Evolutionary conservation across 2,113 vertebrate genomes (phyloP), one percentile per base, ranked within the genome.

Genomic region (Macquaria australasica): DNA sequence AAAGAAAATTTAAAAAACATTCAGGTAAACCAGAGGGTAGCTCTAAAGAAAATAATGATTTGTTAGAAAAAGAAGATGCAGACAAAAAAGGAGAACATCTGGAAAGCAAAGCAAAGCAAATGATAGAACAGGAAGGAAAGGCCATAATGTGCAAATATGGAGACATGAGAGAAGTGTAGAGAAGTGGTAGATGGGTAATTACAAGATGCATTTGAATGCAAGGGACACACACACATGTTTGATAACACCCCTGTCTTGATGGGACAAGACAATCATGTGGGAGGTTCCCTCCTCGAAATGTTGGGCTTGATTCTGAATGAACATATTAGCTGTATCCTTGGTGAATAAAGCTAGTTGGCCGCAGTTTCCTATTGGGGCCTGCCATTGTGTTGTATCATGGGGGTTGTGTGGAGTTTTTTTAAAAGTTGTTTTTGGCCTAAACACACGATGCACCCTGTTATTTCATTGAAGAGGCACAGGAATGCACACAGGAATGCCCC

Each of bases 401-500:
- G 79, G 37, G 43, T 66, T 80, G 55, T 73, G 69, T 67, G 68
- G 23, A n/a, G 53, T 48, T 81, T 70, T 76, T 56, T 71, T 23
- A 62, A 8, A 73, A 48, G 73, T 79, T 77, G 72, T 81, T 48
- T 73, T 84, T 88, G 78, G 81, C 77, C 28, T 18, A 77, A 81
- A 90, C 62, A 78, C 62, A 82, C 9, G 45, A 85, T 90, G 83
- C 67, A 12, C 88, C 39, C 72, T 83, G 85, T 89, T 83, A 87
- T 89, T 91, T 86, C 74, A 88, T 79, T 91, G 90, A 91, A 88
- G 79, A 73, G 85, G 85, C 80, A 73, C 66, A 87, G 92, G 92
- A 95, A 95, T 95, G 93, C 87, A 81, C 75, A 84, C 87, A 92
- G 93, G 93, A 95, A 94, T 94, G 91, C 75, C 87, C 88, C 76